phyloP scores from a whole-genome alignment of 2,797 vertebrate genomes.

The Neopelma chrysocephalum region DNA sequence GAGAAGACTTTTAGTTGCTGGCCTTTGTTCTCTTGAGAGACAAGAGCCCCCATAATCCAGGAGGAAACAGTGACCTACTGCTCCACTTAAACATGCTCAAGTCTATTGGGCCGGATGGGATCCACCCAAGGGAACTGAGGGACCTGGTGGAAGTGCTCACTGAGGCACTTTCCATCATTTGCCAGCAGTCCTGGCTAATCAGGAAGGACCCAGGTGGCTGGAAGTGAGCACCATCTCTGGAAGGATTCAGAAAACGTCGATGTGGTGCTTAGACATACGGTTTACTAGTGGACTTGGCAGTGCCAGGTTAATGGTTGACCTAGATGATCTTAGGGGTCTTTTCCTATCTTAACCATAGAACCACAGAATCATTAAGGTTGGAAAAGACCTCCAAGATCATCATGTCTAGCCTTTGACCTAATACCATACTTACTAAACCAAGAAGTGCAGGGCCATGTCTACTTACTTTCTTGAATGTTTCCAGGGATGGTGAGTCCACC shows the following conservation, averaged over 20 bases:
- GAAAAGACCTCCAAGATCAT: background rate
- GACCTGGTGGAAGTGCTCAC: background rate
- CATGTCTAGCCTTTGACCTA: background rate
- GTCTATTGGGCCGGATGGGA: background rate
- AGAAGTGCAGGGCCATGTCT: background rate
- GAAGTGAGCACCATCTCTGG: background rate
- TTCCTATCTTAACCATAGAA: background rate
- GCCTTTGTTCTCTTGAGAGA: background rate
- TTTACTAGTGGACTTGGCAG: background rate
- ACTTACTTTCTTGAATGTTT: background rate
- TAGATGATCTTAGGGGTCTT: background rate
- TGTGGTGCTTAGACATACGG: background rate
- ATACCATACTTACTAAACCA: background rate
- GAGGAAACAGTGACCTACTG: background rate
- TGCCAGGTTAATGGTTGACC: background rate
- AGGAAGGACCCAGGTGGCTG: background rate
- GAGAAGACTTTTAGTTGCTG: background rate
- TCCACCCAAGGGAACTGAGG: too few species aligned
- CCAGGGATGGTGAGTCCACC: background rate
- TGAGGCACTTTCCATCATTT: background rate
- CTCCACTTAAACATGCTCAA: background rate
- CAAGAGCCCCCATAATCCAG: background rate
- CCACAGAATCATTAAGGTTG: background rate
- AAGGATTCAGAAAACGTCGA: background rate
- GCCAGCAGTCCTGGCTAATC: background rate